Conservation (phyloP, 64 coral and sea anemone species). For the Montipora efflorescens region DNA sequence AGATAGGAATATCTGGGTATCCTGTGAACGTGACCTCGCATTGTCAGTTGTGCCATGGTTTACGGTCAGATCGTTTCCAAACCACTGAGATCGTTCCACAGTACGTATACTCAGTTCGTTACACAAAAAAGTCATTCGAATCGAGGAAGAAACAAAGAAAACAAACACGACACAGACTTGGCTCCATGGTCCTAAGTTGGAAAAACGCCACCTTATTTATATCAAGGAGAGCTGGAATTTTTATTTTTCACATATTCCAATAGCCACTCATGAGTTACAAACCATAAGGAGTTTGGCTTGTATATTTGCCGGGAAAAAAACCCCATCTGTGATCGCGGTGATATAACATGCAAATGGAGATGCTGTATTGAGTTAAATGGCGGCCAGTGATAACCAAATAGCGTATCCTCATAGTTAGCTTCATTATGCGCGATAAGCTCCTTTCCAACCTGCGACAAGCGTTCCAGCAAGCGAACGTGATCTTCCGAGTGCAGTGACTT, state of each 20-base stretch:
- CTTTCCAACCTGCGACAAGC: slow-evolving; percentile 65
- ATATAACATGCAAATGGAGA: slow-evolving; percentile 89
- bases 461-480: slow-evolving; percentile 69
- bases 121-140: too few species aligned
- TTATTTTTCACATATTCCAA: slow-evolving; percentile 71
- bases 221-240: not conserved
- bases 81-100: too few species aligned
- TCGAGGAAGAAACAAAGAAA: too few species aligned
- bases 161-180: too few species aligned
- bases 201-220: too few species aligned
- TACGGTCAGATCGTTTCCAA: too few species aligned
- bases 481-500: slow-evolving; percentile 69
- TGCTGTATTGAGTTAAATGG: slow-evolving; percentile 92
- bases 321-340: slow-evolving; percentile 75
- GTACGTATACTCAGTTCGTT: too few species aligned
- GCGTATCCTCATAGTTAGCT: slow-evolving; percentile 57
- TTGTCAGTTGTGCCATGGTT: too few species aligned
- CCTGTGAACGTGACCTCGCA: too few species aligned
- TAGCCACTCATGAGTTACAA: slow-evolving; percentile 80
- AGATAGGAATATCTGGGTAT: too few species aligned
- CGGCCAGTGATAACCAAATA: slow-evolving; percentile 92
- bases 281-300: slow-evolving; percentile 80
- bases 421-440: slow-evolving; percentile 60
- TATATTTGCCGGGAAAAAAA: slow-evolving; percentile 70
- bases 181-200: not conserved